phyloP scores from a whole-genome alignment of 2,113 vertebrate species.

The Talpa occidentalis region DNA sequence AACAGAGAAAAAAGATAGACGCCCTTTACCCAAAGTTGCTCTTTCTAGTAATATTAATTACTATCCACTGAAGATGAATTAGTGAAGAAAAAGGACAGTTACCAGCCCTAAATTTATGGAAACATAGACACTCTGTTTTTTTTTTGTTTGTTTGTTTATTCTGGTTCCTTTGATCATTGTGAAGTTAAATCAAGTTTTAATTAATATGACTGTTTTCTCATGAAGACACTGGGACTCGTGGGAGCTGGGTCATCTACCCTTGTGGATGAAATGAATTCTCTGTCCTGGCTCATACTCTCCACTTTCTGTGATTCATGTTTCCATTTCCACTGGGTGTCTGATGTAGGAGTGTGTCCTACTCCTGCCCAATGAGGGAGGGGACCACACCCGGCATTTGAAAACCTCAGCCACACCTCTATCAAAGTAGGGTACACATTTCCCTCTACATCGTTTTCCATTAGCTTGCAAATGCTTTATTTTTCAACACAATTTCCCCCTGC shows the following conservation, averaged over 20 bases:
- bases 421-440: not conserved
- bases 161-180: not conserved
- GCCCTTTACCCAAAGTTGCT: not conserved
- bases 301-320: not conserved
- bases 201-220: not conserved
- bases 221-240: not conserved
- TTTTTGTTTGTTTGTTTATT: conserved; percentile 41
- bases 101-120: not conserved
- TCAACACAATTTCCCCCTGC: not conserved
- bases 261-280: conserved; percentile 11
- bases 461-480: conserved; percentile 43
- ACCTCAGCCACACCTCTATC: not conserved
- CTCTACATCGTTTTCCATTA: not conserved
- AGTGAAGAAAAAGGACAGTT: not conserved
- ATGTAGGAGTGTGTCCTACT: not conserved
- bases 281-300: not conserved
- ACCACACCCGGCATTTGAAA: not conserved
- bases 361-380: fast-evolving
- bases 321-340: not conserved
- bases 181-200: not conserved
- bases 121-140: not conserved
- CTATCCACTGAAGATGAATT: not conserved
- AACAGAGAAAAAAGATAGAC: not conserved
- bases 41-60: not conserved
- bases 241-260: not conserved